A percentile compares a stretch with the other conserved stretches of the same genome.
phyloP scores from a whole-genome alignment of 2,797 vertebrate genomes.

The Cynopterus sphinx region DNA sequence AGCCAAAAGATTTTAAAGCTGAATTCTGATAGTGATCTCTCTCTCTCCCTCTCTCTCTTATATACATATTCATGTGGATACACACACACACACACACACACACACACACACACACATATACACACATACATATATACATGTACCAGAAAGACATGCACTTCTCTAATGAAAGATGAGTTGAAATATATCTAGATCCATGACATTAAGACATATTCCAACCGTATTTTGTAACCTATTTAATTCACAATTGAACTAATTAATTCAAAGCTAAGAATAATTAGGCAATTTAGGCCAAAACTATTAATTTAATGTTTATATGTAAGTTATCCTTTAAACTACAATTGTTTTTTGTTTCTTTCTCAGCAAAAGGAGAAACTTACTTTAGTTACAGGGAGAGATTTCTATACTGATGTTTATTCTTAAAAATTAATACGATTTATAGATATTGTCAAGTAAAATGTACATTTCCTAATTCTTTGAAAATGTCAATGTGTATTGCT shows the following conservation, averaged over 20 bases:
- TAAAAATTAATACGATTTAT: not conserved
- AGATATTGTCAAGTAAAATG: slow-evolving; percentile 29
- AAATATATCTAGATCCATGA: slow-evolving; percentile 1
- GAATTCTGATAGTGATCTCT: not conserved
- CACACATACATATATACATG: too few relatives aligned
- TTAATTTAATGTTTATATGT: slow-evolving; percentile 1
- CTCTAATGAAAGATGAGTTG: not conserved
- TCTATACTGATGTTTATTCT: not conserved
- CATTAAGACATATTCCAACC: not conserved
- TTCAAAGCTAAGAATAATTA: slow-evolving; percentile 37
- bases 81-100: too few relatives aligned
- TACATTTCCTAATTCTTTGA: slow-evolving; percentile 1
- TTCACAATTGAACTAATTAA: slow-evolving; percentile 47
- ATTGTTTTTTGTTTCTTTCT: not conserved
- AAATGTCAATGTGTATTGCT: not conserved
- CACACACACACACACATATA: too few relatives aligned
- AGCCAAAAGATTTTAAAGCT: not conserved
- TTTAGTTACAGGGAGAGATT: not conserved
- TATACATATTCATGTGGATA: not conserved
- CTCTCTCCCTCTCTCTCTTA: too few relatives aligned
- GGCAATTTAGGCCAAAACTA: slow-evolving; percentile 13
- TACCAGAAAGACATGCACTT: not conserved
- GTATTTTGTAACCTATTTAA: not conserved
- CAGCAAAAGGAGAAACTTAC: not conserved
- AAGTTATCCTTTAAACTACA: slow-evolving; percentile 21